Conservation (phyloP, 2,888 invertebrate species). For the Eristalis tenax region DNA sequence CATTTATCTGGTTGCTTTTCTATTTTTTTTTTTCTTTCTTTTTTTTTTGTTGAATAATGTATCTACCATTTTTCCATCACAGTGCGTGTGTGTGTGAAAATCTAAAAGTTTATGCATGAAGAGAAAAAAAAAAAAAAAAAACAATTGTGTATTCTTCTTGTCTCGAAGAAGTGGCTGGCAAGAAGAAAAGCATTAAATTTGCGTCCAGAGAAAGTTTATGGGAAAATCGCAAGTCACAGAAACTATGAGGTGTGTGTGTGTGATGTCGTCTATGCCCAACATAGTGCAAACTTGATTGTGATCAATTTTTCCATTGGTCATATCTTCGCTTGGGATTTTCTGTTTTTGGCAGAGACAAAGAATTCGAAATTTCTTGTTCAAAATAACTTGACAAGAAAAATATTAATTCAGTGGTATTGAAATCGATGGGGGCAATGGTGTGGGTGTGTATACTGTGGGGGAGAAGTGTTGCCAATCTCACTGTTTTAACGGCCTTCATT, state of each 20-base stretch:
- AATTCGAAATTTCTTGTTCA: constrained; percentile 29
- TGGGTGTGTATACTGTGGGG: constrained; percentile 34
- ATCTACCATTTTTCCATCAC: background rate
- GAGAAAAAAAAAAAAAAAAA: background rate
- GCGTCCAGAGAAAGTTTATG: constrained; percentile 2
- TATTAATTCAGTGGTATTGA: constrained; percentile 19
- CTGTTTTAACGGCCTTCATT: background rate
- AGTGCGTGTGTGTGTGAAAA: background rate
- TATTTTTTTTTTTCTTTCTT: background rate
- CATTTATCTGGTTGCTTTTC: background rate
- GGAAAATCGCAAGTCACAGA: background rate
- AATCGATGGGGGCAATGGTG: constrained; percentile 4
- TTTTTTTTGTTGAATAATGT: background rate
- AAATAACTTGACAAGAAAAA: constrained; percentile 13
- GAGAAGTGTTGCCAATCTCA: constrained; percentile 30
- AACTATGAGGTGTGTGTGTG: background rate
- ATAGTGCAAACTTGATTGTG: background rate
- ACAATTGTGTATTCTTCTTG: background rate
- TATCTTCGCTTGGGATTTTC: background rate
- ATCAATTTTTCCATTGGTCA: background rate
- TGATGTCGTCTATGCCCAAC: background rate
- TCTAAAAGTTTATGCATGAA: background rate
- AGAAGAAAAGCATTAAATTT: background rate
- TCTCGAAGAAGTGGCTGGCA: background rate
- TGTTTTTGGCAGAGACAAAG: constrained; percentile 33